Conservation (phyloP, 2,888 invertebrate genomes). For the Pseudeuparius sepicola region DNA sequence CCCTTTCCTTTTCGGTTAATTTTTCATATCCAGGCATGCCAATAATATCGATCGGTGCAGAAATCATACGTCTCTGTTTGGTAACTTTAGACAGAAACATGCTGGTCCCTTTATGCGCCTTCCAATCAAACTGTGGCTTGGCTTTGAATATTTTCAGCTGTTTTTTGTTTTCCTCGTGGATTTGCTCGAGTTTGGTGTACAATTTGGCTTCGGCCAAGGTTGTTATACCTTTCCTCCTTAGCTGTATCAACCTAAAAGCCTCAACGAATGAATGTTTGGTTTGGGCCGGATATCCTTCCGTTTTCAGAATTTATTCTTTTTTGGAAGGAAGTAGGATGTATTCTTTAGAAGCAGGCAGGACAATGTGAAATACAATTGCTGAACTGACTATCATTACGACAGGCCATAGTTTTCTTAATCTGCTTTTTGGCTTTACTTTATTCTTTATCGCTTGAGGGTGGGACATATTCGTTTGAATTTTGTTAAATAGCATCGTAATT, state of each 20-base stretch:
- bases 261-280: no score
- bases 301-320: no score
- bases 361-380: slow-evolving; percentile 20
- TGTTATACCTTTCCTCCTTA: slow-evolving; percentile 60
- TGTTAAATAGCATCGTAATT: no score
- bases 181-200: slow-evolving; percentile 54
- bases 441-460: no score
- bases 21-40: slow-evolving; percentile 72
- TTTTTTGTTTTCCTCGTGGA: slow-evolving; percentile 47
- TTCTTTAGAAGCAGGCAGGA: slow-evolving; percentile 14
- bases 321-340: slow-evolving; percentile 9
- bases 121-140: slow-evolving; percentile 33
- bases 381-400: slow-evolving; percentile 13
- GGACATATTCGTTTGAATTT: no score
- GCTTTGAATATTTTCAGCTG: slow-evolving; percentile 39
- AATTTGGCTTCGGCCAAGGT: slow-evolving; percentile 52
- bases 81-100: slow-evolving; percentile 18
- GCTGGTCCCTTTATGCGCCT: slow-evolving; percentile 21
- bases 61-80: slow-evolving; percentile 36
- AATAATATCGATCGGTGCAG: slow-evolving; percentile 53
- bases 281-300: no score
- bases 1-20: slow-evolving; percentile 58
- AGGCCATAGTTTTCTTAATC: slow-evolving; percentile 18
- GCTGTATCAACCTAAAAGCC: slow-evolving; percentile 47
- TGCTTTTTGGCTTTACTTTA: no score